Base-by-base conservation (phyloP, 1,140 invertebrate species). In the Aphidius gifuensis region DNA sequence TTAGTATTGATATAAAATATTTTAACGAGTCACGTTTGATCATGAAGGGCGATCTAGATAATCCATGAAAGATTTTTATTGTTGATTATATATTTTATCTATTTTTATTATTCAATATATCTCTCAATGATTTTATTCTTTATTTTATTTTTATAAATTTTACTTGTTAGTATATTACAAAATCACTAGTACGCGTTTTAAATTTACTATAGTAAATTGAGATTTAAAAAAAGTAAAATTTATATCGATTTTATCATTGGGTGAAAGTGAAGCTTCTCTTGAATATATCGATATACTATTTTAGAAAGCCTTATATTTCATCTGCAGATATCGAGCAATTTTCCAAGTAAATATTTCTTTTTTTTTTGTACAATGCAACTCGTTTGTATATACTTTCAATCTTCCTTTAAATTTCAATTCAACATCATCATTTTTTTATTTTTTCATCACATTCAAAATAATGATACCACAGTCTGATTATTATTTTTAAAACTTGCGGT, bases 211-310 rank as follows among this genome's bases (percentile, higher is more conserved):
- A 60, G n/a, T 40, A 45, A 45, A 48, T 7, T 32, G 23, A n/a
- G 23, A 9, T 32, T 16, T 8, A 21, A n/a, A 60, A 38, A 44
- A 39, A 50, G 7, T 39, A 58, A 38, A 49, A 8, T 32, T 32
- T 32, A 32, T 32, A 32, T 7, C 9, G 8, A 40, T 48, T 23
- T 48, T 16, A 49, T 16, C 50, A 44, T 21, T 44, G 58, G 66
- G 73, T 73, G 73, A 76, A 76, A 74, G 73, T 73, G 71, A 74
- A 64, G 67, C 61, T 59, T 57, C 62, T 65, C 53, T 60, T 47
- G 54, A 60, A 44, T 39, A 48, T 44, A 69, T 72, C 69, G 69
- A 73, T 76, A 32, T 32, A 74, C 71, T 68, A 76, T 73, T 74
- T 76, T 76, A 76, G 74, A 76, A 76, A 76, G 73, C 68, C 68